These are phyloP conservation scores for Aurelia coerulea DNA, from an alignment of 30 jellyfish, hydroid and myxozoan species.

Conservation along the genomic window DNA sequence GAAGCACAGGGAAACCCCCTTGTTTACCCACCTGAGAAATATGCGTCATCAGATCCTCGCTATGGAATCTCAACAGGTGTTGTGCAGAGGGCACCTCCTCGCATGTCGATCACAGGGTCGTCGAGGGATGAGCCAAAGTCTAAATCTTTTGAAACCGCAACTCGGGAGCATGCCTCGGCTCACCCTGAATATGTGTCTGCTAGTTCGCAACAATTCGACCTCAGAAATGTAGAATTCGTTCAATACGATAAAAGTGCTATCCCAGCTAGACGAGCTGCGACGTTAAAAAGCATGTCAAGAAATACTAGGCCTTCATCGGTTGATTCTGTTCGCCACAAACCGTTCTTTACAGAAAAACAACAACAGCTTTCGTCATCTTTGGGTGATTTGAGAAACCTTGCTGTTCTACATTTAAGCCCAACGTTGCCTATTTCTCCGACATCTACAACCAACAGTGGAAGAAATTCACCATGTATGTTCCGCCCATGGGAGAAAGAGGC, in stretches of 20 bases:
- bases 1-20: neutral
- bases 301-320: conserved; percentile 64
- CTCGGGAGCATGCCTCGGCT: neutral
- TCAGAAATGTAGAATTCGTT: neutral
- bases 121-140: neutral
- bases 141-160: neutral
- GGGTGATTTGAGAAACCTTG: conserved; percentile 48
- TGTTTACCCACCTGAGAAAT: neutral
- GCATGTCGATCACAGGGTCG: conserved; percentile 66
- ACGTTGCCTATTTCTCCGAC: conserved; percentile 35
- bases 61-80: conserved; percentile 76
- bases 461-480: conserved; percentile 56
- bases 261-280: conserved; percentile 21
- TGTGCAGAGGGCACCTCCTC: conserved; percentile 50
- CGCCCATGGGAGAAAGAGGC: conserved; percentile 90
- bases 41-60: neutral
- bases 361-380: conserved; percentile 49
- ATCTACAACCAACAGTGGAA: neutral
- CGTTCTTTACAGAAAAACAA: conserved; percentile 12
- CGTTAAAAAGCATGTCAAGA: conserved; percentile 32
- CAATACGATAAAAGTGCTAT: neutral
- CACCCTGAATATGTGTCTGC: neutral
- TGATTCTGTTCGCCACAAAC: conserved; percentile 58
- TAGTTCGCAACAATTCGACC: neutral
- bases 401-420: conserved; percentile 45